These are phyloP conservation scores for Lepus oiostolus DNA, from an alignment of 2,797 vertebrate genomes.

Conservation along the genomic window DNA sequence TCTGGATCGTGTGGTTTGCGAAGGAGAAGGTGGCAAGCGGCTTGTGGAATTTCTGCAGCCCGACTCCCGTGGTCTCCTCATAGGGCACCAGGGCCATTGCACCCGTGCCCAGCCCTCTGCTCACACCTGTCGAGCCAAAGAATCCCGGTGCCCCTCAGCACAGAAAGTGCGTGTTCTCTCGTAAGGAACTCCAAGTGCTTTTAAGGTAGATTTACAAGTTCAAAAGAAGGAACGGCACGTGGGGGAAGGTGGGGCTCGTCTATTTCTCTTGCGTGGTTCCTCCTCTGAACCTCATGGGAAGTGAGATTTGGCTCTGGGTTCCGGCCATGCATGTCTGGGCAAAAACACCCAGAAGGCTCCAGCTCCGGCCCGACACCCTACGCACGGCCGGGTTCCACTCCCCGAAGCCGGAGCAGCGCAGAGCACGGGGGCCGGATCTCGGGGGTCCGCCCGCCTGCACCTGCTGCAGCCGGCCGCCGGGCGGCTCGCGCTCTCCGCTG, in stretches of 20 bases:
- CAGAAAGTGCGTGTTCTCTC: background rate
- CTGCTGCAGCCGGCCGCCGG: background rate
- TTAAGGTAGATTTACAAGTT: background rate
- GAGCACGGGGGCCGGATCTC: background rate
- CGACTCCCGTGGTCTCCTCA: slow-evolving; percentile 84
- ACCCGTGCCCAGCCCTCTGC: background rate
- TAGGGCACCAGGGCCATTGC: slow-evolving; percentile 89
- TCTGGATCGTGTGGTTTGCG: slow-evolving; percentile 90
- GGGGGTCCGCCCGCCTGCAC: background rate
- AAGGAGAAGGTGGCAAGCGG: slow-evolving; percentile 91
- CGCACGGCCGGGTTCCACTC: no score
- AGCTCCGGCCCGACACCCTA: no score
- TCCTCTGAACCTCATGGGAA: background rate
- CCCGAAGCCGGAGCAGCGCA: background rate
- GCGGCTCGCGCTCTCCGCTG: background rate
- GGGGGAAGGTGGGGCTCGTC: background rate
- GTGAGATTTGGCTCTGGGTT: background rate
- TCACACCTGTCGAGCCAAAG: slow-evolving; percentile 44
- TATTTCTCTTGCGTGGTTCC: background rate
- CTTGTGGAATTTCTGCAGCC: slow-evolving; percentile 93
- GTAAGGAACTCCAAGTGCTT: background rate
- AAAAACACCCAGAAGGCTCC: background rate
- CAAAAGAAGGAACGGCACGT: background rate
- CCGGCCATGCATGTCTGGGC: background rate
- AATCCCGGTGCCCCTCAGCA: background rate